Evolutionary conservation across 2,888 invertebrate species (phyloP), one percentile per base, ranked within the genome.

Genomic region (Saturnia japonica): DNA sequence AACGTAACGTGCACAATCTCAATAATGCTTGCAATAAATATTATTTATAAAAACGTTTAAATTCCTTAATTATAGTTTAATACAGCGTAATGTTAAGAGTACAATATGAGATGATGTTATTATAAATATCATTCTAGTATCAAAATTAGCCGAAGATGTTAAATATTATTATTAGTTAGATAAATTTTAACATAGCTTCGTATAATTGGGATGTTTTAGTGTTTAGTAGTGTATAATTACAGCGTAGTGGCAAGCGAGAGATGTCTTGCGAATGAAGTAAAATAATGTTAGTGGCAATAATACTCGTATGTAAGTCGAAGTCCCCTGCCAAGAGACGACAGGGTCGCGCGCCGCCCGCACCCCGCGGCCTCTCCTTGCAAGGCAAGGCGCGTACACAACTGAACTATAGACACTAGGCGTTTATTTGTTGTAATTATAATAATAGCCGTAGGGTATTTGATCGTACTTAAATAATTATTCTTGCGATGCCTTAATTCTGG

Each of bases 401-500:
- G 88, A 88, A 85, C 86, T 87, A 90, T 40, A 64, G 57, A 60
- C 89, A 88, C 82, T 91, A 93, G 90, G 87, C 88, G 88, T 89
- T 91, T 91, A 89, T 91, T 91, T 93, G 93, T 93, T 93, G 94
- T 93, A 94, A 93, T 90, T 90, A 92, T 94, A 94, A 93, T 94
- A 93, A 93, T 94, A 94, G 94, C 86, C 86, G 90, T 94, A 94
- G 94, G 57, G 92, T 94, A 94, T 94, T 94, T 94, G 89, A 89
- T 90, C 91, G 94, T 94, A 94, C 94, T 94, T 94, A 94, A 89
- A 94, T 93, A 92, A 92, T 94, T 94, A 91, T 94, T 94, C 93
- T 94, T 94, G 93, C 93, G 93, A 94, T 94, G 94, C 94, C 94
- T 94, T 94, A 94, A 94, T 93, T 94, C 94, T 93, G 94, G 94